Evolutionary conservation across 2,797 vertebrate species (phyloP), one percentile per base, ranked within the genome.

Genomic region (Liasis olivaceus): DNA sequence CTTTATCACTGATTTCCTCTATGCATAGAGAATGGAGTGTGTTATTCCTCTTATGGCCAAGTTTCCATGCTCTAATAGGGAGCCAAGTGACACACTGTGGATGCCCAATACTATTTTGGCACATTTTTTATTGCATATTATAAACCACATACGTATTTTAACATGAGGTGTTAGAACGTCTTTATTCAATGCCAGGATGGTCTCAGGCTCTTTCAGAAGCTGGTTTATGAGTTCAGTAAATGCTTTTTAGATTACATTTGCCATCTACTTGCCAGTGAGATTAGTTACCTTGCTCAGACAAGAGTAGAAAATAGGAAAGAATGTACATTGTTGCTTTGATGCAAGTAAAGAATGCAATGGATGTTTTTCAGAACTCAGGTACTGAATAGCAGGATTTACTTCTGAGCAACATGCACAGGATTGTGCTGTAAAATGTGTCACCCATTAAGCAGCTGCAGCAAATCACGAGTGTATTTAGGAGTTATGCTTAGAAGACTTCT

Each of bases 1-100:
- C 15, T 87, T 59, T 59, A 62, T 89, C 92, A 93, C 63, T 47
- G n/a, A 90, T 96, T 92, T 92, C n/a, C 92, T 95, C 24, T 7
- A 9, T 58, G 9, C 4, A 51, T 59, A n/a, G 85, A 86, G 36
- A 69, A 69, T 31, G 84, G 60, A 26, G 1, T 8, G 92, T 93
- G 89, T 81, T 94, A 92, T 31, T 11, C 26, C 94, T 1, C 1
- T 4, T 94, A 20, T 26, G 60, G 86, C 22, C 51, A 93, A 93
- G 0, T 2, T 0, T 47, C 5, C 91, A 85, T 86, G 89, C 64
- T 94, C 64, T 13, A 69, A 8, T 13, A 63, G 36, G 36, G 36
- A 28, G 13, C 17, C 77, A 9, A 64, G 28, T 42, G 47, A 58
- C 28, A 28, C 54, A 47, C 20, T 86, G 20, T 31, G 28, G 13